These are phyloP conservation scores for Sander vitreus DNA, from an alignment of 2,113 vertebrate species.

Conservation along the genomic window DNA sequence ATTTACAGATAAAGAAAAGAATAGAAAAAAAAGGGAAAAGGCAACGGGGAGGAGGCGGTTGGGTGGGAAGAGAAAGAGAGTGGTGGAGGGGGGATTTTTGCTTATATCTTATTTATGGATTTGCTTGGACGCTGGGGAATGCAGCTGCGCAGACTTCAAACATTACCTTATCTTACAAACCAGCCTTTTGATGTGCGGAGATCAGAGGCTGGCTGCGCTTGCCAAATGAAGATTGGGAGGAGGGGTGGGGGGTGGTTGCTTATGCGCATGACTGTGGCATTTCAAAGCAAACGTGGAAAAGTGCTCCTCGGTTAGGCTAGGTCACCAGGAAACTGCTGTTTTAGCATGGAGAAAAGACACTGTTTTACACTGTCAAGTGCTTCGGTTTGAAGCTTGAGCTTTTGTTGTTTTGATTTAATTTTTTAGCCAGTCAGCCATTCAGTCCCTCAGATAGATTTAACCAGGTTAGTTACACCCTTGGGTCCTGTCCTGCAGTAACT, in stretches of 20 bases:
- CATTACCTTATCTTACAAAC: slow-evolving; percentile 94
- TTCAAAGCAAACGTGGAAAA: slow-evolving; percentile 91
- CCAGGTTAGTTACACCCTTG: slow-evolving; percentile 50
- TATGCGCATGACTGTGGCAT: slow-evolving; percentile 88
- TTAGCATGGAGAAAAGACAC: slow-evolving; percentile 58
- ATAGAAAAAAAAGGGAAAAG: slow-evolving; percentile 49
- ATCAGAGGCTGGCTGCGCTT: slow-evolving; percentile 92
- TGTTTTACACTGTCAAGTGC: slow-evolving; percentile 61
- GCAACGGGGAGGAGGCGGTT: slow-evolving; percentile 54
- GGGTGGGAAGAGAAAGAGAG: slow-evolving; percentile 75
- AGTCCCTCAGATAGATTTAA: slow-evolving; percentile 41
- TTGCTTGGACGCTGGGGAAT: slow-evolving; percentile 93
- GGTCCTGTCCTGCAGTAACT: slow-evolving; percentile 40
- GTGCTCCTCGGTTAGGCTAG: slow-evolving; percentile 87
- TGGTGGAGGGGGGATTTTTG: slow-evolving; percentile 73
- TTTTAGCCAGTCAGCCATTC: slow-evolving; percentile 39
- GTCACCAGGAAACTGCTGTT: slow-evolving; percentile 83
- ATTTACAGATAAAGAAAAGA: slow-evolving; percentile 83
- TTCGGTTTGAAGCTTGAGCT: slow-evolving; percentile 54
- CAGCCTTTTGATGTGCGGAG: slow-evolving; percentile 92
- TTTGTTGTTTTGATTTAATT: slow-evolving; percentile 47
- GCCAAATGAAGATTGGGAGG: slow-evolving; percentile 91
- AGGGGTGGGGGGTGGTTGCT: slow-evolving; percentile 70
- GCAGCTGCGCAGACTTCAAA: slow-evolving; percentile 91
- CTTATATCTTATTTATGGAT: slow-evolving; percentile 95